Evolutionary conservation across 2,888 invertebrate genomes (phyloP), one percentile per base, ranked within the genome.

Genomic region (Drepanosiphum platanoidis): DNA sequence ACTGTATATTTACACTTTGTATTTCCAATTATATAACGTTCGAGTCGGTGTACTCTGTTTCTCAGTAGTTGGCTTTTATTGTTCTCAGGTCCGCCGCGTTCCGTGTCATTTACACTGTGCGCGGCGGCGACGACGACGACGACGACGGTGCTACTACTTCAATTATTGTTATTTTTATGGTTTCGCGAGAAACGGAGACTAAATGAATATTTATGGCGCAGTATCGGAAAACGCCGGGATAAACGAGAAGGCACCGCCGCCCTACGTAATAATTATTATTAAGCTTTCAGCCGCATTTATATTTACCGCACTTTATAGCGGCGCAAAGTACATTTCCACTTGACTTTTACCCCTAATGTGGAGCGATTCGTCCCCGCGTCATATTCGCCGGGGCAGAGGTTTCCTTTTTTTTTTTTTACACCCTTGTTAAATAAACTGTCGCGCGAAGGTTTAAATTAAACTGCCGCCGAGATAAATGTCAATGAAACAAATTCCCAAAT

Each of bases 361-460:
- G 3, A 78, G 30, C 36, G 22, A 30, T 64, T 30, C n/a, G 32
- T 32, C 3, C 66, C 42, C 22, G 7, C 13, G 18, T 77, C 32
- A n/a, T 78, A 39, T 66, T 64, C 22, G 32, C 32, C 22, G 32
- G 22, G 42, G 0, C 42, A 46, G 66, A 79, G 0, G 32, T 79
- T 71, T 66, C 22, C 32, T 8, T 22, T 36, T 61, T 61, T 36
- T n/a, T 75, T 75, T 64, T 32, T 22, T 42, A 39, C 22, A 42
- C 11, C 18, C 30, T 77, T 39, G 4, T 77, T 61, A 64, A 32
- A 64, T 66, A 30, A 79, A 32, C 13, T 22, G 42, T 46, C 66
- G 15, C 36, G 18, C 32, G 13, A 42, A 32, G 42, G 32, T 39
- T 66, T 46, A 13, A 79, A 79, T 66, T n/a, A 34, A 79, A 79